A percentile compares a stretch with the other conserved stretches of the same genome.
Conservation (phyloP, 92 coral and sea anemone species). For the Metridium senile region DNA sequence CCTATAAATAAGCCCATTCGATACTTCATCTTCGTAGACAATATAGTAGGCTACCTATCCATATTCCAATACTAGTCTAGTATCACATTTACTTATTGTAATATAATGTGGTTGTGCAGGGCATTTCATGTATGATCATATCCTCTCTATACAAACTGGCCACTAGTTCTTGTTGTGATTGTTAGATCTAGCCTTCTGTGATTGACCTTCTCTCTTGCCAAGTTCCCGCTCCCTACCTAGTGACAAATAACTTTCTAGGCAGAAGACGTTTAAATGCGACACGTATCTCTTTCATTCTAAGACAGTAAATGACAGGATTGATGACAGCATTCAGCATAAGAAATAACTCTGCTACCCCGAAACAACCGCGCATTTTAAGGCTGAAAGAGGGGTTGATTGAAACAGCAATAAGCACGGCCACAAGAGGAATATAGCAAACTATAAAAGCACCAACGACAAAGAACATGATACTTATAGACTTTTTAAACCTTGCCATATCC, state of each 20-base stretch:
- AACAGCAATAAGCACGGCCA: not conserved
- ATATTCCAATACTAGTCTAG: too few species aligned
- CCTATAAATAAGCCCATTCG: too few species aligned
- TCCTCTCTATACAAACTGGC: too few species aligned
- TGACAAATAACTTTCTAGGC: not conserved
- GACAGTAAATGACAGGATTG: constrained; percentile 5
- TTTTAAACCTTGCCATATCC: constrained; percentile 6
- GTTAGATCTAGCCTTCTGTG: too few species aligned
- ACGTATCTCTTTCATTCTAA: not conserved
- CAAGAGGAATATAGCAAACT: not conserved
- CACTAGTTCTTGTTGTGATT: too few species aligned
- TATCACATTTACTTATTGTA: too few species aligned
- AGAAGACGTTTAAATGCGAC: not conserved
- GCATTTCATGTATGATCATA: too few species aligned
- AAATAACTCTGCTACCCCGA: not conserved
- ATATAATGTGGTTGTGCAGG: too few species aligned
- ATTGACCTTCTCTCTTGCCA: too few species aligned
- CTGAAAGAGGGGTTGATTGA: not conserved
- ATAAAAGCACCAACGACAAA: not conserved
- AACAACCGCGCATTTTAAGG: not conserved
- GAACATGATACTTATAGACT: constrained; percentile 3
- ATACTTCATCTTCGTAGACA: too few species aligned
- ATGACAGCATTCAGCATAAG: not conserved
- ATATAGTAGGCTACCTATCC: too few species aligned
- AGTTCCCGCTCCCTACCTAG: too few species aligned